Base-by-base conservation (phyloP, 2,888 invertebrate species). In the Lochmaea crataegi region DNA sequence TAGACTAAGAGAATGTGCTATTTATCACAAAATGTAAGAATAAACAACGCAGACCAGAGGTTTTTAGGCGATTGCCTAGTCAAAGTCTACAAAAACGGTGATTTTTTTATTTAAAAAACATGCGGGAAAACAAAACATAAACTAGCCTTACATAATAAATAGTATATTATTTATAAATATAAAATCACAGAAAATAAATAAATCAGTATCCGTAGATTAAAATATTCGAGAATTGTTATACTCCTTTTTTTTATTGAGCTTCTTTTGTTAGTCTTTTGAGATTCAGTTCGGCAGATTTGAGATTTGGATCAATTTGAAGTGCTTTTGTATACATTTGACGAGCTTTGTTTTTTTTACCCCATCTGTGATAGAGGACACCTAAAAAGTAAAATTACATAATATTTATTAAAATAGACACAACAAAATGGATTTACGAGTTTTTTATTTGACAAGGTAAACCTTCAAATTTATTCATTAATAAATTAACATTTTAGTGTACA, bases 331-430 rank as follows among this genome's bases (percentile, higher is more conserved):
- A 98, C 88, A 93, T 91, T 76, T 89, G 85, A 82, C 92, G 90
- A 0, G 97, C 97, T 80, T 91, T 87, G 7, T 90, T 88, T 73
- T 90, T 89, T 86, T 93, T 95, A 76, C 93, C 93, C 96, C 96
- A 96, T 26, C 96, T 92, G 87, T 97, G 97, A 86, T 97, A 97
- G n/a, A 97, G 88, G 22, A 97, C 96, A 72, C 95, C 95, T 94
- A 85, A 65, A 88, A 87, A 75, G 32, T 77, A 77, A 77, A 65
- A 64, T 48, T 60, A 60, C 38, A 38, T 38, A 7, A 38, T 38
- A 38, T 7, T 38, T 7, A 38, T 38, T 38, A 7, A 38, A 7
- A 9, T 38, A 9, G 7, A 38, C 32, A 38, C 32, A 38, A 38
- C 32, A 7, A 7, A 32, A 32, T 32, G 6, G 32, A 32, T 32